These are phyloP conservation scores for Hypomesus transpacificus DNA, from an alignment of 2,113 vertebrate genomes.

Conservation along the genomic window DNA sequence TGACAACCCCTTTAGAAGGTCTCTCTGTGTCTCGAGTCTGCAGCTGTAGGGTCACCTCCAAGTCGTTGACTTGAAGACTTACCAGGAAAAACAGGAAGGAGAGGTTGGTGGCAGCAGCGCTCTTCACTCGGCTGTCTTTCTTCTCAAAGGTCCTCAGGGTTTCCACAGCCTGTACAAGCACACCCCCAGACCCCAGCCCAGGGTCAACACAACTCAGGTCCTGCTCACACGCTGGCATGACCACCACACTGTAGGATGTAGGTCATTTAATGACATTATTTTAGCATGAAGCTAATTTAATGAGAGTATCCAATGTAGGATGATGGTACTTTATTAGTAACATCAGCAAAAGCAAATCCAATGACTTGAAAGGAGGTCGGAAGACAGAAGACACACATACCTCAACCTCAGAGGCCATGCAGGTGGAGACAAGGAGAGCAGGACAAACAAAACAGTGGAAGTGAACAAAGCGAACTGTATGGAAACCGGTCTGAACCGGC, in stretches of 20 bases:
- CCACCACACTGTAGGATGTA: too few species aligned
- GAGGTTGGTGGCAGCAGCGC: slow-evolving; percentile 94
- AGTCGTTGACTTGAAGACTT: slow-evolving; percentile 43
- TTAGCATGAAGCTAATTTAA: too few species aligned
- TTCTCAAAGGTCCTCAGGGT: slow-evolving; percentile 96
- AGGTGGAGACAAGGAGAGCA: slow-evolving; percentile 50
- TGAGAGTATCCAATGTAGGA: too few species aligned
- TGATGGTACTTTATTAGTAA: too few species aligned
- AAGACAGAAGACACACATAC: slow-evolving; percentile 66
- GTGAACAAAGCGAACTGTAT: slow-evolving; percentile 49
- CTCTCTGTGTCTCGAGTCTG: too few species aligned
- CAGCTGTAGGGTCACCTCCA: too few species aligned
- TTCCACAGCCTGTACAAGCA: slow-evolving; percentile 80
- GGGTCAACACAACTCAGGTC: too few species aligned
- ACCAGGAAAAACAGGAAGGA: slow-evolving; percentile 93
- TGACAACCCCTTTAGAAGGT: not conserved
- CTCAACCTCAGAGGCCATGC: slow-evolving; percentile 71
- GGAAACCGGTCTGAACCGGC: not conserved
- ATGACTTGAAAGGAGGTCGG: slow-evolving; percentile 16
- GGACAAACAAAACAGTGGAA: slow-evolving; percentile 57
- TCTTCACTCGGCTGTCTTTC: slow-evolving; percentile 94
- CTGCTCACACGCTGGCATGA: too few species aligned
- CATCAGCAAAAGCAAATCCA: not conserved
- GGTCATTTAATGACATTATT: too few species aligned
- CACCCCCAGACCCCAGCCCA: not conserved